Conservation (phyloP, 2,888 invertebrate genomes). For the Morpho achilles region DNA sequence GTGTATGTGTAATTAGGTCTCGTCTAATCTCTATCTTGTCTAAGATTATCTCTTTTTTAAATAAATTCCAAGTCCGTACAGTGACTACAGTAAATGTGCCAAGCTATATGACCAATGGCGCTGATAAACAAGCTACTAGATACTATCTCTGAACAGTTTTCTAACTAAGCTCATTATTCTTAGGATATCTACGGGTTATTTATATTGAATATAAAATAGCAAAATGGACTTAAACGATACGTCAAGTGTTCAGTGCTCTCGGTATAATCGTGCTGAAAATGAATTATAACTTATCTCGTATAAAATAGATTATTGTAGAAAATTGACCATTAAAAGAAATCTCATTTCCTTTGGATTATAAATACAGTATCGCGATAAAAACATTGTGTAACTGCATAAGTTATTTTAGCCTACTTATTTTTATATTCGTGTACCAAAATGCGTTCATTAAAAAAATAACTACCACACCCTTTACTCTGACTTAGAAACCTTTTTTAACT, state of each 20-base stretch:
- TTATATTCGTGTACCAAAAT: too few species aligned
- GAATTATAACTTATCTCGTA: neutral
- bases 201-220: slow-evolving; percentile 29
- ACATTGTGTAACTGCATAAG: neutral
- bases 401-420: too few species aligned
- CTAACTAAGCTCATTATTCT: slow-evolving; percentile 22
- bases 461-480: too few species aligned
- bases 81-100: neutral
- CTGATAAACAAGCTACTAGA: slow-evolving; percentile 17
- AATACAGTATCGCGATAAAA: slow-evolving; percentile 9
- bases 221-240: slow-evolving; percentile 29
- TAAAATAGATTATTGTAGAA: slow-evolving; percentile 1
- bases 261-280: slow-evolving; percentile 18
- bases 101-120: slow-evolving; percentile 4
- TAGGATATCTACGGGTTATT: slow-evolving; percentile 26
- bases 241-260: slow-evolving; percentile 28
- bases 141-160: slow-evolving; percentile 13
- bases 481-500: too few species aligned
- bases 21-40: too few species aligned
- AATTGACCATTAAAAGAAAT: neutral
- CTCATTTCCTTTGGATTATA: neutral
- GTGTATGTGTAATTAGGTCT: too few species aligned
- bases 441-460: too few species aligned
- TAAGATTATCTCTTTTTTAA: too few species aligned
- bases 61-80: too few species aligned